Evolutionary conservation across 2,113 vertebrate species (phyloP).

Genomic region (Danionella cerebrum): DNA sequence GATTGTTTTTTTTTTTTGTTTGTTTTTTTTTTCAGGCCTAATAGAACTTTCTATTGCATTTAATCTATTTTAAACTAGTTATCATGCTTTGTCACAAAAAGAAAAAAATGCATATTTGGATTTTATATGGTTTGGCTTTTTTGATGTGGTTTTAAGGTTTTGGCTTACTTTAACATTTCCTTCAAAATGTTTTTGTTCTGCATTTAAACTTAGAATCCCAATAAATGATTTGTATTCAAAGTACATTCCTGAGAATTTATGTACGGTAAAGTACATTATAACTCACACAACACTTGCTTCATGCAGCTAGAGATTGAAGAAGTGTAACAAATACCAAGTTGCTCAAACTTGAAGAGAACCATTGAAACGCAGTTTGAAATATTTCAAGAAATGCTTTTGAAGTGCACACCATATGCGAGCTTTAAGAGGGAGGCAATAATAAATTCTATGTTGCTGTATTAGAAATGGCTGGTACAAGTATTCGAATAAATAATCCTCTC

Average conservation of each 20-base stretch:
- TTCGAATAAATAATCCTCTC: conserved; percentile 15
- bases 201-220: too few relatives aligned
- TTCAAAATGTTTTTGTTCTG: too few relatives aligned
- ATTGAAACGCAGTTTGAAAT: neutral
- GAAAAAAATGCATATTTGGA: too few relatives aligned
- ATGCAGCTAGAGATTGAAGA: neutral
- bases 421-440: conserved; percentile 1
- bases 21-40: neutral
- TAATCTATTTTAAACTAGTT: too few relatives aligned
- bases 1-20: neutral
- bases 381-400: neutral
- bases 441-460: conserved; percentile 17
- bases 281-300: neutral
- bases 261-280: neutral
- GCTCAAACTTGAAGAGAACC: neutral
- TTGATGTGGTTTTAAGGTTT: too few relatives aligned
- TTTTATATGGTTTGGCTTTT: too few relatives aligned
- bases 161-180: too few relatives aligned
- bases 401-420: neutral
- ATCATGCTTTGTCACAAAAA: too few relatives aligned
- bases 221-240: too few relatives aligned
- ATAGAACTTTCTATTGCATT: neutral
- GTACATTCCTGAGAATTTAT: neutral
- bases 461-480: conserved; percentile 18
- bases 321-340: neutral